Evolutionary conservation across 1,140 invertebrate genomes (phyloP).

Genomic region (Megalopta genalis): DNA sequence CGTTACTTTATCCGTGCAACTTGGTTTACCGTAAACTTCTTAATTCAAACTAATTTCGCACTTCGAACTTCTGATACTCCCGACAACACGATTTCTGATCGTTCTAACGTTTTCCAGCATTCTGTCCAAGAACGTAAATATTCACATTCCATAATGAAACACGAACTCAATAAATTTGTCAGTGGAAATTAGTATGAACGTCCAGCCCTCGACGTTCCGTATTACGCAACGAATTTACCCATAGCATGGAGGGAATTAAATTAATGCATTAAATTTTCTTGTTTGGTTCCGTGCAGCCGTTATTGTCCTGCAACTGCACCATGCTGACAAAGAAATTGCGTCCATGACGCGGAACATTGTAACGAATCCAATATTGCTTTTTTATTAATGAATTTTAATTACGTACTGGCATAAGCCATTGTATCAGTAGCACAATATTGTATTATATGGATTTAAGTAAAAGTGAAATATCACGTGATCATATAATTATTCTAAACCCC

Average conservation of each 20-base stretch:
- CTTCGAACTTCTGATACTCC: no score
- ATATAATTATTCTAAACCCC: no score
- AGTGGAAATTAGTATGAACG: background rate
- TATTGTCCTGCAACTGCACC: no score
- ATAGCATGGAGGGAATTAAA: background rate
- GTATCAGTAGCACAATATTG: background rate
- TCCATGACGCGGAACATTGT: background rate
- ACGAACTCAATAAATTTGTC: slow-evolving; percentile 16
- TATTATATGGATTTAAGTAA: no score
- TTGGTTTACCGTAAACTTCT: no score
- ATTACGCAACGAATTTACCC: background rate
- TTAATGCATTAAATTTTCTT: background rate
- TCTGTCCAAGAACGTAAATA: background rate
- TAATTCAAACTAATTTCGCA: no score
- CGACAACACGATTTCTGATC: no score
- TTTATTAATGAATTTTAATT: background rate
- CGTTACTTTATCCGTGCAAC: no score
- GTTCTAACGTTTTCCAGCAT: background rate
- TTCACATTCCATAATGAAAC: slow-evolving; percentile 21
- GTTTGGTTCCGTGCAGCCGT: background rate
- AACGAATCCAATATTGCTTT: background rate
- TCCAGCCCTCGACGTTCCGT: background rate
- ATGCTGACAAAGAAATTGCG: background rate
- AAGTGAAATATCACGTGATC: no score
- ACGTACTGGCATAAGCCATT: background rate